Evolutionary conservation across 2,888 invertebrate genomes (phyloP).

Genomic region (Conomelus anceps): DNA sequence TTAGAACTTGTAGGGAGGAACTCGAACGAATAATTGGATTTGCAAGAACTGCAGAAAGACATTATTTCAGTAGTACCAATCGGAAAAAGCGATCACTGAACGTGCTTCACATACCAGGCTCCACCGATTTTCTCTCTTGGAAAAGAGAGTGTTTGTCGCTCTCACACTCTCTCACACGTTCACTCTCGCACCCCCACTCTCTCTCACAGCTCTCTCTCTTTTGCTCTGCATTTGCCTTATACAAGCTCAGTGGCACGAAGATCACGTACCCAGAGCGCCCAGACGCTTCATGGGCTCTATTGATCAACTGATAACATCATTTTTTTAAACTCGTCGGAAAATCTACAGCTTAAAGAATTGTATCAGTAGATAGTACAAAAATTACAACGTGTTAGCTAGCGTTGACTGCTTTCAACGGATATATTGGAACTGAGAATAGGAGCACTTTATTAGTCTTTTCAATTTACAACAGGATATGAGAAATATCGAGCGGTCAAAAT

Average conservation of each 20-base stretch:
- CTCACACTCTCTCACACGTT: neutral
- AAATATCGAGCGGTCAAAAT: neutral
- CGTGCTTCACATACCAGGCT: neutral
- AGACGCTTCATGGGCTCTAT: neutral
- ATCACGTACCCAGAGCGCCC: neutral
- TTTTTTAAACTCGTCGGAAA: neutral
- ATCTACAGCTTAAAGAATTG: neutral
- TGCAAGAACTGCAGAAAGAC: neutral
- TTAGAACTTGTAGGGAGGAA: neutral
- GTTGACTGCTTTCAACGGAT: neutral
- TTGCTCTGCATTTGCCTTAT: neutral
- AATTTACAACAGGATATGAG: too few species aligned
- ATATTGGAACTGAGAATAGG: neutral
- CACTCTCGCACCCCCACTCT: neutral
- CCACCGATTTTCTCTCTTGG: neutral
- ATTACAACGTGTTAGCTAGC: neutral
- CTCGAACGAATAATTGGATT: neutral
- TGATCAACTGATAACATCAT: neutral
- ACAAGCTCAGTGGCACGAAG: neutral
- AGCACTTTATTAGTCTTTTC: neutral
- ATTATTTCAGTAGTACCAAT: neutral
- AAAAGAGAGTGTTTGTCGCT: neutral
- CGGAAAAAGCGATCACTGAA: neutral
- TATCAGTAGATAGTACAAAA: neutral
- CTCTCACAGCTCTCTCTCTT: neutral